These are phyloP conservation scores for Tinea pellionella DNA, from an alignment of 2,888 invertebrate genomes.

Conservation along the genomic window DNA sequence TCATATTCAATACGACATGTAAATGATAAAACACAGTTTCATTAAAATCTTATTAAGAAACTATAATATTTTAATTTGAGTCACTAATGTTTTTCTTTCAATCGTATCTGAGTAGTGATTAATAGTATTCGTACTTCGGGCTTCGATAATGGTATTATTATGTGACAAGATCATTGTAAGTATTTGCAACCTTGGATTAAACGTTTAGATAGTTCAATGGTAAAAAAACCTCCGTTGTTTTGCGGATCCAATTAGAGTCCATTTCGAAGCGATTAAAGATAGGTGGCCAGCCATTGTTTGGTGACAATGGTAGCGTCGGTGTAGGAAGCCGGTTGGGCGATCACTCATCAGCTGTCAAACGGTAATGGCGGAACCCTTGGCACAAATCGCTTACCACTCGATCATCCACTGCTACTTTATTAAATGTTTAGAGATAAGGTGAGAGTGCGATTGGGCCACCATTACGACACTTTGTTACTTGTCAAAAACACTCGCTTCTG, in stretches of 20 bases:
- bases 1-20: no score
- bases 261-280: constrained; percentile 62
- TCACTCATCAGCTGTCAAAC: constrained; percentile 61
- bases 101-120: neutral
- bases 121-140: no score
- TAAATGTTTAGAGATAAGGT: constrained; percentile 46
- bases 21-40: no score
- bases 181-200: constrained; percentile 12
- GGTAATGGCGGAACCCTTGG: constrained; percentile 29
- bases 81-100: neutral
- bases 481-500: constrained; percentile 32
- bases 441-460: constrained; percentile 24
- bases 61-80: no score
- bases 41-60: no score
- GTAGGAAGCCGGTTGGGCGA: constrained; percentile 41
- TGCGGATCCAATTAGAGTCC: constrained; percentile 62
- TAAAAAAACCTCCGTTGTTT: constrained; percentile 33
- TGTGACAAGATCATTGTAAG: constrained; percentile 6
- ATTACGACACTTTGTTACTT: constrained; percentile 45
- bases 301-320: constrained; percentile 45
- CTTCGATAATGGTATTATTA: neutral
- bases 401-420: constrained; percentile 53
- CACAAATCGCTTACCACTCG: constrained; percentile 33
- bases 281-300: constrained; percentile 54
- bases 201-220: neutral